Evolutionary conservation across 2,113 vertebrate genomes (phyloP).

Genomic region (Gobius niger): DNA sequence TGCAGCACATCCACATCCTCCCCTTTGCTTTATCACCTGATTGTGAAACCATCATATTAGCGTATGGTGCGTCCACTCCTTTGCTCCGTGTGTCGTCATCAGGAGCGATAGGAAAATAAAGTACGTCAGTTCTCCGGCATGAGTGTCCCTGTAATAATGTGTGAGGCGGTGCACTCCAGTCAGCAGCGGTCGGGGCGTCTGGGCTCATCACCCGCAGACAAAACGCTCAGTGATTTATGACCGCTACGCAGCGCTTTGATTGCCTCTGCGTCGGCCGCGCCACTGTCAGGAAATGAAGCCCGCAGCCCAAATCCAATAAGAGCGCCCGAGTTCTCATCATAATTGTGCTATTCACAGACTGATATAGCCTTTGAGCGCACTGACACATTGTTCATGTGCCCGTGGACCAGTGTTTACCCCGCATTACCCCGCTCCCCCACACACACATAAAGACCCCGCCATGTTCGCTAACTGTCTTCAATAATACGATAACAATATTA

Average conservation of each 20-base stretch:
- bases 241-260: conserved; percentile 70
- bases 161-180: conserved; percentile 58
- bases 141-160: conserved; percentile 67
- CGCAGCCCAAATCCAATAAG: conserved; percentile 75
- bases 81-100: conserved; percentile 9
- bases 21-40: too few relatives aligned
- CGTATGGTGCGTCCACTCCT: not conserved
- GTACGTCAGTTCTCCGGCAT: conserved; percentile 56
- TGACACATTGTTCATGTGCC: conserved; percentile 47
- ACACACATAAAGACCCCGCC: not conserved
- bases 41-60: too few relatives aligned
- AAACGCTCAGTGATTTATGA: conserved; percentile 74
- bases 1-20: too few relatives aligned
- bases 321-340: conserved; percentile 64
- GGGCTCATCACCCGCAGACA: conserved; percentile 74
- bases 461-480: too few relatives aligned
- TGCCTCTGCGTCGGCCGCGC: conserved; percentile 71
- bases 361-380: conserved; percentile 65
- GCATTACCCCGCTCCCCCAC: not conserved
- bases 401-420: conserved; percentile 57
- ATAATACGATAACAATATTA: too few relatives aligned
- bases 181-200: conserved; percentile 60
- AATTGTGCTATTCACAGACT: conserved; percentile 74
- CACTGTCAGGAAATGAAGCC: conserved; percentile 77
- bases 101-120: conserved; percentile 61